These are phyloP conservation scores for Saimiri boliviensis DNA, from an alignment of 2,113 vertebrate genomes.

Conservation along the genomic window DNA sequence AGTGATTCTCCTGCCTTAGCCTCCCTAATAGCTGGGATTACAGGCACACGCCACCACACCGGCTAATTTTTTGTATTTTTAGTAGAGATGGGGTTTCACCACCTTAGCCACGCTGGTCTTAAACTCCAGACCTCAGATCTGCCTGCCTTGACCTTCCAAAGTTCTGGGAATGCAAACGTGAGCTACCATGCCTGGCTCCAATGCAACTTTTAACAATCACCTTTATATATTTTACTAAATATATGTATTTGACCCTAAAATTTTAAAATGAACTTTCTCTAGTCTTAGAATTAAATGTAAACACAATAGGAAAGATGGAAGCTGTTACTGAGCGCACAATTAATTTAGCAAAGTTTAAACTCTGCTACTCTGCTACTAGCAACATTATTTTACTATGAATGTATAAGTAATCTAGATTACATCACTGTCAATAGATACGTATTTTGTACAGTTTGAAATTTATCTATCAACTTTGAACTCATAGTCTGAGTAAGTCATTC, in stretches of 20 bases:
- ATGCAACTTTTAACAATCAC: not conserved
- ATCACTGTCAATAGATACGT: not conserved
- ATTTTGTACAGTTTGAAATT: not conserved
- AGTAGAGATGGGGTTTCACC: no score
- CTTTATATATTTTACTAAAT: not conserved
- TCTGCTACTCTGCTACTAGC: not conserved
- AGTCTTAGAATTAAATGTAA: conserved; percentile 27
- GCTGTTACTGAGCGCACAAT: not conserved
- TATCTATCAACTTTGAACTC: not conserved
- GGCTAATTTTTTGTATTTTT: no score
- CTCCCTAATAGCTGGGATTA: no score
- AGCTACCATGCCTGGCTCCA: not conserved
- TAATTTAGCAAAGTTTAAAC: conserved; percentile 10
- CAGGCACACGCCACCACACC: no score
- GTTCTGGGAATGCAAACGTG: no score
- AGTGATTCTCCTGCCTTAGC: no score
- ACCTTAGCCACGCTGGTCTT: no score
- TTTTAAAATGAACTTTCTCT: not conserved
- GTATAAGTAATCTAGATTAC: not conserved
- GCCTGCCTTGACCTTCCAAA: no score
- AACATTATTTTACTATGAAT: not conserved
- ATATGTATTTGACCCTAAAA: not conserved
- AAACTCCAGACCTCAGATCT: no score
- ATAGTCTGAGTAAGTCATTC: not conserved
- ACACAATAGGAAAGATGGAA: not conserved